Evolutionary conservation across 2,888 invertebrate species (phyloP), one percentile per base, ranked within the genome.

Genomic region (Maniola hyperantus): DNA sequence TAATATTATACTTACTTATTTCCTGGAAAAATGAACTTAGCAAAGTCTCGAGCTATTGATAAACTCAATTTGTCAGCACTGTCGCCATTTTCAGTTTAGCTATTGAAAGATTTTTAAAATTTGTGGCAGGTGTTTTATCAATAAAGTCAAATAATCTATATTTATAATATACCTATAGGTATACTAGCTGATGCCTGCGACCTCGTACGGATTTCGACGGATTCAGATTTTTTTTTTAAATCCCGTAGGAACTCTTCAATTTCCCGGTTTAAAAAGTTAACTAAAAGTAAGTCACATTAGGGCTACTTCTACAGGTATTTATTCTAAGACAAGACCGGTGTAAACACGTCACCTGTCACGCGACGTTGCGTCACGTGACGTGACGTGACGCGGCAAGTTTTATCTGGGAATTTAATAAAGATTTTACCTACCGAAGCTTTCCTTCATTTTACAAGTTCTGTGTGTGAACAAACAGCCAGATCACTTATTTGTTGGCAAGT

Each of bases 271-370:
- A 36, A 2, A 2, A 33, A 33, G 6, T 33, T 13, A n/a, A n/a
- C n/a, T n/a, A n/a, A n/a, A n/a, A n/a, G n/a, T n/a, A n/a, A n/a
- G n/a, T n/a, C n/a, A n/a, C n/a, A n/a, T n/a, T n/a, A n/a, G n/a
- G n/a, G n/a, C n/a, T n/a, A n/a, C n/a, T n/a, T n/a, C n/a, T n/a
- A n/a, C n/a, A n/a, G n/a, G n/a, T n/a, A n/a, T n/a, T n/a, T n/a
- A n/a, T n/a, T n/a, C n/a, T n/a, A n/a, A n/a, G n/a, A n/a, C n/a
- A n/a, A 66, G 82, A 77, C 78, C 74, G 74, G 78, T 83, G 83
- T 81, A 81, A 83, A 82, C 83, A 80, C 76, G 82, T 83, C 85
- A 83, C 82, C 80, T 83, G 82, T 80, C 83, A 82, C 77, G 76
- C 75, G 78, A 74, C 78, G 77, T 75, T 76, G 75, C 77, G 73